Percentiles rank a stretch among this genome's conserved stretches.
These are phyloP conservation scores for Willisornis vidua DNA, from an alignment of 2,113 vertebrate species.

Conservation along the genomic window DNA sequence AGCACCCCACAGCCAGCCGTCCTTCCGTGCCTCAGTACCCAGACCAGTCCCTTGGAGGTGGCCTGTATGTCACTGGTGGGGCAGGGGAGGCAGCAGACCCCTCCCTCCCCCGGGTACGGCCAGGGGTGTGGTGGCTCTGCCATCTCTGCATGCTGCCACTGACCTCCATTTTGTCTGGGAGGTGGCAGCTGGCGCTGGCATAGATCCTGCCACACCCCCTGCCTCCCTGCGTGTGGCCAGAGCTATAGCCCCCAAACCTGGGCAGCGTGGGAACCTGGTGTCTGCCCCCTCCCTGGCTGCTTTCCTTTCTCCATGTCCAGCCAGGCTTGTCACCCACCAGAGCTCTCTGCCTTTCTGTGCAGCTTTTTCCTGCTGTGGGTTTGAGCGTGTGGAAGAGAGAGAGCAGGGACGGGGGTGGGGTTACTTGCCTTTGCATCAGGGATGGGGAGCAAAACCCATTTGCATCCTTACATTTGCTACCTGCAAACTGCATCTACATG, in stretches of 20 bases:
- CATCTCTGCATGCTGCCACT: not conserved
- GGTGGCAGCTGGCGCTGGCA: not conserved
- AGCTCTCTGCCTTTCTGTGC: not conserved
- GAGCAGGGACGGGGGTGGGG: not conserved
- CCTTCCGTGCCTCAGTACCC: fast-evolving
- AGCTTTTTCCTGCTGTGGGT: not conserved
- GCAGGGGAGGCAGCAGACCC: not conserved
- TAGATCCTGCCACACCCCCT: not conserved
- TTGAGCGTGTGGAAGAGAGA: not conserved
- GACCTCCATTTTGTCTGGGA: constrained; percentile 49
- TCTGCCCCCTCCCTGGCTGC: fast-evolving
- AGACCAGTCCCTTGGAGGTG: not conserved
- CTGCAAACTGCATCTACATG: not conserved
- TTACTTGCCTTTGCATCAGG: not conserved
- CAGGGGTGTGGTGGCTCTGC: not conserved
- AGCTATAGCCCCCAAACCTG: not conserved
- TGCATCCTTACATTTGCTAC: fast-evolving
- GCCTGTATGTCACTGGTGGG: not conserved
- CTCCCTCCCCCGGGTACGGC: fast-evolving
- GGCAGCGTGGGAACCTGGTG: fast-evolving
- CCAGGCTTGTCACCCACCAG: fast-evolving
- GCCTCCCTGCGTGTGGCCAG: not conserved
- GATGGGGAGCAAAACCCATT: not conserved
- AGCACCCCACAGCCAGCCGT: fast-evolving
- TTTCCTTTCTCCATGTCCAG: fast-evolving